These are phyloP conservation scores for Alcedo atthis DNA, from an alignment of 2,797 vertebrate species.

Conservation along the genomic window DNA sequence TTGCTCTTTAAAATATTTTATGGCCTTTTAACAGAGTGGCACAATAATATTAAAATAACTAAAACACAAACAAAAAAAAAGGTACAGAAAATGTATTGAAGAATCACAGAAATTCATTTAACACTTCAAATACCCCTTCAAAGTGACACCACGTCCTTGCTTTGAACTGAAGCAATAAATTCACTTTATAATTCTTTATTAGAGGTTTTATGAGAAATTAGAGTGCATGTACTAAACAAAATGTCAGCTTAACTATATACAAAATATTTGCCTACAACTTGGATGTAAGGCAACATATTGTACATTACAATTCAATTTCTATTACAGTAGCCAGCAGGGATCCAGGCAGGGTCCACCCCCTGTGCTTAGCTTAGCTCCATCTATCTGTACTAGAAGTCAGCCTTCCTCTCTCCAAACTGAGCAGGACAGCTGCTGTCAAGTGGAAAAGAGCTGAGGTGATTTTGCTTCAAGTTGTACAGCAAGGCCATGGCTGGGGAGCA, in stretches of 20 bases:
- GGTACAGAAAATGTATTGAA: conserved; percentile 13
- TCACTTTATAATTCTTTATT: conserved; percentile 32
- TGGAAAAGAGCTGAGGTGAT: not conserved
- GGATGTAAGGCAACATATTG: not conserved
- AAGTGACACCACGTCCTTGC: not conserved
- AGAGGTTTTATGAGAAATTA: conserved; percentile 33
- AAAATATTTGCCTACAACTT: conserved; percentile 29
- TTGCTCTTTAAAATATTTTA: conserved; percentile 76
- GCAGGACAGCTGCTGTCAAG: not conserved
- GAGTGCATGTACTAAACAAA: conserved; percentile 20
- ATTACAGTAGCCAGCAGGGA: not conserved
- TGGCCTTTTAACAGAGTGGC: conserved; percentile 69
- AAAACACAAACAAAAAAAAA: not conserved
- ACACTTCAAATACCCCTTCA: conserved; percentile 22
- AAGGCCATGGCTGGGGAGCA: not conserved
- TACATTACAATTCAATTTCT: not conserved
- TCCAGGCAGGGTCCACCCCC: not conserved
- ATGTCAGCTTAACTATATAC: conserved; percentile 22
- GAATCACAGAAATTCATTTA: conserved; percentile 22
- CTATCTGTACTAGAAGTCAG: not conserved
- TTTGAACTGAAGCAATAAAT: conserved; percentile 56
- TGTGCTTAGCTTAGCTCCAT: not conserved
- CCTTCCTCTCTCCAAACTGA: not conserved
- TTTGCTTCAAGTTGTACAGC: not conserved
- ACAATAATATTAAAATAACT: conserved; percentile 63